These are phyloP conservation scores for Eupithecia pulchellata DNA, from an alignment of 2,888 invertebrate genomes.

Conservation along the genomic window DNA sequence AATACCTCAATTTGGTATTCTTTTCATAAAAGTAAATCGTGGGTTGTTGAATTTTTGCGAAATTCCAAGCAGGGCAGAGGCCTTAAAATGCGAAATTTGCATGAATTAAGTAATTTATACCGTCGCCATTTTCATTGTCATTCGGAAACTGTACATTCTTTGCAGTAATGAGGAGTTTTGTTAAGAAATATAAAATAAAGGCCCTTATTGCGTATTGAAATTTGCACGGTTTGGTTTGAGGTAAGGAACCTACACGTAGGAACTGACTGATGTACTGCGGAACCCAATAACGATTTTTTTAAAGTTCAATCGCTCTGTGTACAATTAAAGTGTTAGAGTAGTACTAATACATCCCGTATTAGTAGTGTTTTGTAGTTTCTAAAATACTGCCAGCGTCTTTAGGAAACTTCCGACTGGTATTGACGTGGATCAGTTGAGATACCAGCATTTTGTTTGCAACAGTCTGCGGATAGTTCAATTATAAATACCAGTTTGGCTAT, in stretches of 20 bases:
- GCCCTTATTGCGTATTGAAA: slow-evolving; percentile 14
- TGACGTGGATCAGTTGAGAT: too few relatives aligned
- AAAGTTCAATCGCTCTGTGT: too few relatives aligned
- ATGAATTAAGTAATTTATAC: slow-evolving; percentile 72
- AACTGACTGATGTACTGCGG: not conserved
- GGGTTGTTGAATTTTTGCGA: slow-evolving; percentile 31
- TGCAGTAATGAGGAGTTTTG: slow-evolving; percentile 46
- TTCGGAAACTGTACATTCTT: slow-evolving; percentile 43
- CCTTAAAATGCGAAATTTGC: slow-evolving; percentile 62
- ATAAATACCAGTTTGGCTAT: too few relatives aligned
- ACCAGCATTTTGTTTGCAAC: too few relatives aligned
- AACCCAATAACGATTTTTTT: too few relatives aligned
- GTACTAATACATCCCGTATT: too few relatives aligned
- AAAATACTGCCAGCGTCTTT: too few relatives aligned
- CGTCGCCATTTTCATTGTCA: slow-evolving; percentile 57
- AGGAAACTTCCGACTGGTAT: too few relatives aligned
- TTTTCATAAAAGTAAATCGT: slow-evolving; percentile 37
- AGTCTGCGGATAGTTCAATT: too few relatives aligned
- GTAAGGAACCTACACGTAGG: not conserved
- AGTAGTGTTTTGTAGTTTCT: too few relatives aligned
- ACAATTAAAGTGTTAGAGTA: too few relatives aligned
- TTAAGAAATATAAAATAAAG: slow-evolving; percentile 40
- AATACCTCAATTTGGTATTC: slow-evolving; percentile 63
- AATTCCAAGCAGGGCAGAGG: slow-evolving; percentile 49
- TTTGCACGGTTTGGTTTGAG: slow-evolving; percentile 27